Conservation (phyloP, 2,113 vertebrate genomes). For the Calypte anna region DNA sequence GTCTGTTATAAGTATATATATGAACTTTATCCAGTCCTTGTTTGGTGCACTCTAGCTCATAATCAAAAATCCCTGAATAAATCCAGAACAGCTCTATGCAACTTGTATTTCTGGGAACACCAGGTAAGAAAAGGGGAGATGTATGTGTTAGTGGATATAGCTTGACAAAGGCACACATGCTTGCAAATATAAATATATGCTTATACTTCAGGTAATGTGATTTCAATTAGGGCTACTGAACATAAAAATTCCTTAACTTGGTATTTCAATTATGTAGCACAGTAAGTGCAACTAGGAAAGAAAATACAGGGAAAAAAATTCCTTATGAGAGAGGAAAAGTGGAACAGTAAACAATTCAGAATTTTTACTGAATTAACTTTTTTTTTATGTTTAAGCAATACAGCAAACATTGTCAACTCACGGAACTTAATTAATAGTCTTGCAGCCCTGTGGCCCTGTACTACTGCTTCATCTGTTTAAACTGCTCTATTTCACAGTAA, state of each 20-base stretch:
- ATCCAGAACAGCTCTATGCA: not conserved
- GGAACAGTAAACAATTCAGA: not conserved
- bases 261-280: not conserved
- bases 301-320: not conserved
- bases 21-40: not conserved
- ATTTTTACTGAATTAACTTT: not conserved
- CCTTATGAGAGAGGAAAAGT: not conserved
- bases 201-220: not conserved
- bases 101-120: not conserved
- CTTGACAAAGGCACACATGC: not conserved
- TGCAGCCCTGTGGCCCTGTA: not conserved
- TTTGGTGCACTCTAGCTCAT: not conserved
- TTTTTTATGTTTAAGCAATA: not conserved
- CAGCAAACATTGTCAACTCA: not conserved
- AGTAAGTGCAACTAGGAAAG: not conserved
- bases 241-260: not conserved
- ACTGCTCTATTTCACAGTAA: not conserved
- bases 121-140: not conserved
- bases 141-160: not conserved
- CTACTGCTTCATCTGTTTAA: not conserved
- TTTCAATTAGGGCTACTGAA: not conserved
- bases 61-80: not conserved
- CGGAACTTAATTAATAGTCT: not conserved
- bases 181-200: not conserved
- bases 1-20: not conserved